Evolutionary conservation across 2,888 invertebrate genomes (phyloP).

Genomic region (Cyclophora punctaria): DNA sequence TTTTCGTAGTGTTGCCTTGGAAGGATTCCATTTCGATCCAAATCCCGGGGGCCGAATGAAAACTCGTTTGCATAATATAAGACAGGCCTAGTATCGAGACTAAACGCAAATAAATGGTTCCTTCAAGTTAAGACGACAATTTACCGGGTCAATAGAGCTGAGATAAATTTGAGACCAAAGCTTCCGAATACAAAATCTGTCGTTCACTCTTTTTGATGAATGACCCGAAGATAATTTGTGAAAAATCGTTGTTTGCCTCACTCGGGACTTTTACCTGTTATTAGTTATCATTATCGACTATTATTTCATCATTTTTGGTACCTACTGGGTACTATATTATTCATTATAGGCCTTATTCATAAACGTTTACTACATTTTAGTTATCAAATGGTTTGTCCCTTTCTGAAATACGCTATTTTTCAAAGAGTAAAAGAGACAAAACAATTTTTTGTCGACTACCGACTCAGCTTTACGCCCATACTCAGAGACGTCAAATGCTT

Average conservation of each 20-base stretch:
- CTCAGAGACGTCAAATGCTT: too few relatives aligned
- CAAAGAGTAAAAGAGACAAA: too few relatives aligned
- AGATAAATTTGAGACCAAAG: slow-evolving; percentile 53
- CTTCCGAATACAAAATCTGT: slow-evolving; percentile 48
- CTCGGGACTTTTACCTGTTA: slow-evolving; percentile 1
- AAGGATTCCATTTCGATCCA: slow-evolving; percentile 33
- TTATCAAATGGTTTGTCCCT: too few relatives aligned
- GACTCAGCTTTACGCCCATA: too few relatives aligned
- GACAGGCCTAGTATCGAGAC: slow-evolving; percentile 51
- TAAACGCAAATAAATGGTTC: slow-evolving; percentile 64
- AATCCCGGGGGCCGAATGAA: slow-evolving; percentile 40
- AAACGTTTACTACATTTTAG: too few relatives aligned
- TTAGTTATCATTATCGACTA: too few relatives aligned
- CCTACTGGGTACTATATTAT: too few relatives aligned
- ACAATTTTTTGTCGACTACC: too few relatives aligned
- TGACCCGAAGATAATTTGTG: slow-evolving; percentile 22
- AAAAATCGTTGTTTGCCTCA: slow-evolving; percentile 21
- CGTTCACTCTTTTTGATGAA: slow-evolving; percentile 36
- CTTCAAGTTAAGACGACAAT: slow-evolving; percentile 61
- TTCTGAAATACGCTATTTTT: too few relatives aligned
- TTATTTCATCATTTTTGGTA: too few relatives aligned
- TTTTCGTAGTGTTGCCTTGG: slow-evolving; percentile 33
- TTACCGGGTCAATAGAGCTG: slow-evolving; percentile 56
- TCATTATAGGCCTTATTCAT: too few relatives aligned
- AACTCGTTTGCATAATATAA: slow-evolving; percentile 63